Evolutionary conservation across 2,797 vertebrate species (phyloP), one percentile per base, ranked within the genome.

Genomic region (Eutrigla gurnardus): DNA sequence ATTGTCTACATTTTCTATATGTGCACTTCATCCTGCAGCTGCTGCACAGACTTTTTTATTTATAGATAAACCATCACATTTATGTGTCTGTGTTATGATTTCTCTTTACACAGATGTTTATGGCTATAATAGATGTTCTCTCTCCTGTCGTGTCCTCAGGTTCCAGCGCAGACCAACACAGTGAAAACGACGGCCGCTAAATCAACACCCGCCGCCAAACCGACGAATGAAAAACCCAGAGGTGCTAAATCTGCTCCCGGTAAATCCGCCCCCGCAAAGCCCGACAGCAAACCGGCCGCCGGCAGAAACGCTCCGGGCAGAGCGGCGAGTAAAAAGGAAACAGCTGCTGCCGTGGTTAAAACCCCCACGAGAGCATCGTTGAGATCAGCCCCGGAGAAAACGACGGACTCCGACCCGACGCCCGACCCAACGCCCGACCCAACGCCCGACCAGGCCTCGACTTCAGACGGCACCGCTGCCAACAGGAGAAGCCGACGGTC

Each of bases 161-260:
- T 88, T 89, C 93, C 57, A 93, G 91, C 80, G 92, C 96, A 73
- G 93, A 93, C 71, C 89, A 94, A 63, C 92, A 83, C 75, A 25
- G 25, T 4, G 72, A 14, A 11, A 4, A 25, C 25, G 25, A 25
- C 81, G 1, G 65, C 50, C 0, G 11, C 6, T 4, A 53, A 70
- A 55, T 6, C 43, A 0, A 4, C 73, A 3, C 37, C 70, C 14
- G 5, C 70, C 14, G 5, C 52, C 0, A 82, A 59, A 54, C 11
- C 49, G 3, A 13, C 54, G 4, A 0, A n/a, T 10, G n/a, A 7
- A 0, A 52, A 47, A n/a, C 15, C 46, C 2, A 39, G 5, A 47
- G 15, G 15, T 17, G 1, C 46, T 0, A 79, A 70, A 40, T 6
- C 36, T n/a, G 17, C 37, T n/a, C 10, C 37, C 10, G 3, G 9